These are phyloP conservation scores for Chloroceryle aenea DNA, from an alignment of 2,113 vertebrate genomes.

Conservation along the genomic window DNA sequence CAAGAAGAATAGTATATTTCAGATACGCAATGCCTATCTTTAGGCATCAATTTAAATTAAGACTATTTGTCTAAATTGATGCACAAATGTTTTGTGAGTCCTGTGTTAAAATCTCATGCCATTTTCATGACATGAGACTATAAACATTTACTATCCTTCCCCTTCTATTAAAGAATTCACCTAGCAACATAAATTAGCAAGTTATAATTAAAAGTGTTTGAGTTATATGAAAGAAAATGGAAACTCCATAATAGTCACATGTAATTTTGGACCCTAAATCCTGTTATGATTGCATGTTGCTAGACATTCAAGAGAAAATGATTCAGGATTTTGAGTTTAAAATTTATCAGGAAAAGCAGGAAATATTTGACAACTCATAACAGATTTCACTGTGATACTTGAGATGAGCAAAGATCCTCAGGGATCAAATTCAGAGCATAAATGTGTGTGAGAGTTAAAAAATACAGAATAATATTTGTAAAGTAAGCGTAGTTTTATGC, in stretches of 20 bases:
- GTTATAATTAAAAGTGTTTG: neutral
- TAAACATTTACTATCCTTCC: neutral
- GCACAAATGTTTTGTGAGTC: neutral
- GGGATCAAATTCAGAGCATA: neutral
- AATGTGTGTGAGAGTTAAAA: neutral
- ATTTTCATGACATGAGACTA: neutral
- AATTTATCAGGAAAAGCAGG: neutral
- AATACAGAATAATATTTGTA: neutral
- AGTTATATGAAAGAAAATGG: neutral
- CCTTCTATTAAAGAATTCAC: neutral
- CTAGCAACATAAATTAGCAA: neutral
- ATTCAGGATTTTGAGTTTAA: neutral
- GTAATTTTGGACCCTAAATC: neutral
- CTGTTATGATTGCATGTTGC: neutral
- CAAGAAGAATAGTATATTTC: neutral
- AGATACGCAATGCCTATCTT: neutral
- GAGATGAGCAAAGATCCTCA: neutral
- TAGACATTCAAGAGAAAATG: neutral
- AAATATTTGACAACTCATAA: neutral
- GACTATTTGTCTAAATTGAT: neutral
- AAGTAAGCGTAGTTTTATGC: neutral
- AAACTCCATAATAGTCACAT: rapidly evolving
- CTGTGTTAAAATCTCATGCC: neutral
- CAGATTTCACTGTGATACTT: neutral
- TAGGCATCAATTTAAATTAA: neutral